Conservation (phyloP, 1,140 invertebrate genomes). For the Vanessa atalanta region DNA sequence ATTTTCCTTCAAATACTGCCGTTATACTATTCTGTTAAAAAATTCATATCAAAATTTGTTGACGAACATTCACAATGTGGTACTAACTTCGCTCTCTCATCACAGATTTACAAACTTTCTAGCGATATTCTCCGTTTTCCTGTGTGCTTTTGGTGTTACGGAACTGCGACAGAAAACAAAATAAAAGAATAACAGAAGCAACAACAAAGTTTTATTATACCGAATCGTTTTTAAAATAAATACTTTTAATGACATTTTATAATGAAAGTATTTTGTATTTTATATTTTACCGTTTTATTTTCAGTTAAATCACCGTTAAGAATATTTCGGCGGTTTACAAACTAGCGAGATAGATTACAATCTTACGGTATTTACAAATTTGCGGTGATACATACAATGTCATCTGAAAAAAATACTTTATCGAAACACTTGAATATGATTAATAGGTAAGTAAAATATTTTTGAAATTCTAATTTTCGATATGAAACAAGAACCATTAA, state of each 20-base stretch:
- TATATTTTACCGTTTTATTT: no score
- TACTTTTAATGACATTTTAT: not conserved
- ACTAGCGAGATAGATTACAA: no score
- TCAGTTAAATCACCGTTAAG: no score
- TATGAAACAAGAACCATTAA: no score
- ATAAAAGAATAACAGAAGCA: conserved; percentile 27
- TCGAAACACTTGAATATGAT: no score
- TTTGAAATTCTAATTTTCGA: no score
- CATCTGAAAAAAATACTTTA: no score
- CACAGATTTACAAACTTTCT: conserved; percentile 32
- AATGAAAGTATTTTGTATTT: no score
- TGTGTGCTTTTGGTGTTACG: conserved; percentile 23
- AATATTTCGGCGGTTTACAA: no score
- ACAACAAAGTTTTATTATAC: not conserved
- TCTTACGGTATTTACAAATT: no score
- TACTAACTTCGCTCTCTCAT: conserved; percentile 34
- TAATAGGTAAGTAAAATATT: no score
- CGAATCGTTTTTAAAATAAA: not conserved
- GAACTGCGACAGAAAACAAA: conserved; percentile 25
- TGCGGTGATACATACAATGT: no score
- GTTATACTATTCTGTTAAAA: conserved; percentile 1
- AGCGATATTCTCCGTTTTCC: conserved; percentile 27
- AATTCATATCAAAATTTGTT: conserved; percentile 29
- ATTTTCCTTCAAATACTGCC: not conserved
- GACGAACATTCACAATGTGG: conserved; percentile 26